These are phyloP conservation scores for Ichneumoninae sp. DNA, from an alignment of 2,888 invertebrate genomes.

Conservation along the genomic window DNA sequence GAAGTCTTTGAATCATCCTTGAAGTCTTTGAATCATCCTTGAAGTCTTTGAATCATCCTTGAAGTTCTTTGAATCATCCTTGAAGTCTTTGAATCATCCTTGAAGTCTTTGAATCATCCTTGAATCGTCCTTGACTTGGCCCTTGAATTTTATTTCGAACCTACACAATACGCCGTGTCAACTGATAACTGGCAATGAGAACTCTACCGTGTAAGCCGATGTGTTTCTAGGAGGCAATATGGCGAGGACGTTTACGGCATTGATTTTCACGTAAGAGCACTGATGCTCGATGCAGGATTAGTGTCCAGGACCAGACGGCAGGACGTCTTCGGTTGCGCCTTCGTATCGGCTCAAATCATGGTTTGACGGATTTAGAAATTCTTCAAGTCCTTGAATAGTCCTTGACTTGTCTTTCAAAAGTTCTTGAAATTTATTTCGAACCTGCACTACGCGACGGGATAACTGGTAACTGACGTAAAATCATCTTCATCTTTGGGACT, in stretches of 20 bases:
- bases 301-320: not conserved
- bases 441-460: not conserved
- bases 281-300: not conserved
- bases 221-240: not conserved
- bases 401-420: too few relatives aligned
- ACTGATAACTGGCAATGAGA: not conserved
- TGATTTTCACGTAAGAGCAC: constrained; percentile 1
- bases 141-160: not conserved
- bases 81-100: not conserved
- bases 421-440: not conserved
- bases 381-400: not conserved
- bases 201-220: not conserved
- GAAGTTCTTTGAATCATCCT: too few relatives aligned
- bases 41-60: not conserved
- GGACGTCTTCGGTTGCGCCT: not conserved
- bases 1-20: too few relatives aligned
- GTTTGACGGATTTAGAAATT: not conserved
- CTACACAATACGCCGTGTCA: not conserved
- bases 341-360: not conserved
- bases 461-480: not conserved
- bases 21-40: not conserved
- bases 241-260: not conserved
- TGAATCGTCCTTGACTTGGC: too few relatives aligned
- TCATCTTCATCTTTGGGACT: not conserved
- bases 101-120: not conserved